Evolutionary conservation across 2,888 invertebrate genomes (phyloP).

Genomic region (Lycophotia porphyrea): DNA sequence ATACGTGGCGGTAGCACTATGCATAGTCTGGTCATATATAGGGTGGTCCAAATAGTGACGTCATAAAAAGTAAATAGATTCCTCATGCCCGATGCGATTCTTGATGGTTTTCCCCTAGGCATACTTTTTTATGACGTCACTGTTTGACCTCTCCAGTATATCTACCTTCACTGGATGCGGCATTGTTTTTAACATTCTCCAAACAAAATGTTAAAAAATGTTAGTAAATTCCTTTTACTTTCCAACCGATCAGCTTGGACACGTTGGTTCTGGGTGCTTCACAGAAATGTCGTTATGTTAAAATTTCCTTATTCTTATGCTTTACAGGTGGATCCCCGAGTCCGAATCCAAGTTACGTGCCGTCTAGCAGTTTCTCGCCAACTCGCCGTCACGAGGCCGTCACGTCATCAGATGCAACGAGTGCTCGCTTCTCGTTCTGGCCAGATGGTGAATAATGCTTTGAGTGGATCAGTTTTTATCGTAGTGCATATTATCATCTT

Average conservation of each 20-base stretch:
- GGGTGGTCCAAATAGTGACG: too few species aligned
- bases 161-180: neutral
- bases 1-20: neutral
- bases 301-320: conserved; percentile 1
- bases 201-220: neutral
- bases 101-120: neutral
- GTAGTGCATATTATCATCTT: neutral
- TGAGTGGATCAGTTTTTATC: neutral
- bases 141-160: neutral
- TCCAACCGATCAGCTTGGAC: neutral
- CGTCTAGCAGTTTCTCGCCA: conserved; percentile 82
- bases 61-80: too few species aligned
- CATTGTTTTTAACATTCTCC: neutral
- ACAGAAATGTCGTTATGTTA: neutral
- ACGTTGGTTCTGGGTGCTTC: neutral
- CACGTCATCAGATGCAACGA: conserved; percentile 82
- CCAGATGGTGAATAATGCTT: conserved; percentile 81
- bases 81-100: neutral
- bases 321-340: conserved; percentile 82
- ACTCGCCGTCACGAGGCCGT: conserved; percentile 84
- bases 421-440: conserved; percentile 84
- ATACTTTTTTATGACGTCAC: neutral
- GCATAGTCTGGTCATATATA: too few species aligned
- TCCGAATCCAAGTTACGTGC: conserved; percentile 81
- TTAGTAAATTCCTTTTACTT: neutral